These are phyloP conservation scores for Heteromurus nitidus DNA, from an alignment of 2,888 invertebrate species.

Conservation along the genomic window DNA sequence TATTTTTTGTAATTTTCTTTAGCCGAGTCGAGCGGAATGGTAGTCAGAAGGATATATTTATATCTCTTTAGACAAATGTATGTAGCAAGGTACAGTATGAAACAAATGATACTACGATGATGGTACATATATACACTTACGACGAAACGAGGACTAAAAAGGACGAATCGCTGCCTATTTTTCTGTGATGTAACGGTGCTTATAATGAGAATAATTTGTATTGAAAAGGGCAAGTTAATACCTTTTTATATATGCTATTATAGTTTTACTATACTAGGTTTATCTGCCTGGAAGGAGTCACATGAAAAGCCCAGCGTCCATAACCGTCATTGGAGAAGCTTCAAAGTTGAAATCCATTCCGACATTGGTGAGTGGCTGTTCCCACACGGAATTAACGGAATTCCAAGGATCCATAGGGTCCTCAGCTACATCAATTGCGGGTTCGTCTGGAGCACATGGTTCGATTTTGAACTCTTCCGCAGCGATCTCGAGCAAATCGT, in stretches of 20 bases:
- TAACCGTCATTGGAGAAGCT: slow-evolving; percentile 8
- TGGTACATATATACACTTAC: not conserved
- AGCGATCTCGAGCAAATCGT: slow-evolving; percentile 57
- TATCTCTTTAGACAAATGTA: not conserved
- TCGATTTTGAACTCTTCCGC: slow-evolving; percentile 71
- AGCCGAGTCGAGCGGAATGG: slow-evolving; percentile 50
- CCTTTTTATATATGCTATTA: slow-evolving; percentile 48
- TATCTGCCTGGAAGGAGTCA: slow-evolving; percentile 50
- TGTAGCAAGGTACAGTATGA: not conserved
- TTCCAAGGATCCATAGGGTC: slow-evolving; percentile 72
- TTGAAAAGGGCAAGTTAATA: slow-evolving; percentile 23
- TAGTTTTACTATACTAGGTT: slow-evolving; percentile 34
- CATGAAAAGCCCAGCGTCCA: slow-evolving; percentile 53
- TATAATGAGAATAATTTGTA: slow-evolving; percentile 15
- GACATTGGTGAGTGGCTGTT: slow-evolving; percentile 68
- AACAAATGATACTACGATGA: slow-evolving; percentile 19
- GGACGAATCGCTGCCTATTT: not conserved
- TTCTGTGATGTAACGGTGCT: slow-evolving; percentile 9
- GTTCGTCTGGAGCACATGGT: slow-evolving; percentile 37
- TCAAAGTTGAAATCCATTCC: slow-evolving; percentile 73
- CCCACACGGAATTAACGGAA: slow-evolving; percentile 69
- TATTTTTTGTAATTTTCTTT: not conserved
- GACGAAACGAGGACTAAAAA: not conserved
- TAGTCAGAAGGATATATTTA: slow-evolving; percentile 2
- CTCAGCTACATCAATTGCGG: slow-evolving; percentile 61